Percentiles rank a stretch among this genome's conserved stretches.
Conservation (phyloP, 64 coral and sea anemone genomes). For the Stichodactyla mertensii region DNA sequence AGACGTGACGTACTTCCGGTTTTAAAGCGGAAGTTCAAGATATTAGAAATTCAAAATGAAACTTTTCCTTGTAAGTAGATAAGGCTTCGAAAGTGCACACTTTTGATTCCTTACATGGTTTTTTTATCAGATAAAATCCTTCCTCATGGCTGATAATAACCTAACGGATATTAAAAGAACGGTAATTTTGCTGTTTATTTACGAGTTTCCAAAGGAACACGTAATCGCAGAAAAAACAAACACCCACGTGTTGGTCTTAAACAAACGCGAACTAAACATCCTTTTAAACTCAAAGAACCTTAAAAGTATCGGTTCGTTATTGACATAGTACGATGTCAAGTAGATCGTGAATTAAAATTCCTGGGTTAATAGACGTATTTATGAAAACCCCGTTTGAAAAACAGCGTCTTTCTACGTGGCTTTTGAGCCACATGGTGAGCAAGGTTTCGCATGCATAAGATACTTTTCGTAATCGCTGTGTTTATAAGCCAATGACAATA, state of each 20-base stretch:
- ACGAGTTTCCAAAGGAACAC: conserved; percentile 3
- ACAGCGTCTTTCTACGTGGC: background rate
- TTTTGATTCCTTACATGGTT: background rate
- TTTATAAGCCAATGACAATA: too few relatives aligned
- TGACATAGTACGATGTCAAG: conserved; percentile 13
- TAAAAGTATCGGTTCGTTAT: conserved; percentile 7
- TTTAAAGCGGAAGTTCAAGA: conserved; percentile 15
- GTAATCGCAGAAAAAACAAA: background rate
- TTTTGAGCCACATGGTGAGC: background rate
- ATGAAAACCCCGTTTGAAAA: background rate
- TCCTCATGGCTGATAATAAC: background rate
- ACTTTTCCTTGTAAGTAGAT: background rate
- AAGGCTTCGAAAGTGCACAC: background rate
- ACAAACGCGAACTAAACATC: conserved; percentile 1
- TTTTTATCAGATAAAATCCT: background rate
- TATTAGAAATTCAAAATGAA: background rate
- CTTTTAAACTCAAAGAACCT: conserved; percentile 4
- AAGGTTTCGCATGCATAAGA: background rate
- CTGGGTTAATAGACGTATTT: background rate
- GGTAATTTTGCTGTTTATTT: background rate
- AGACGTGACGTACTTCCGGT: conserved; percentile 56
- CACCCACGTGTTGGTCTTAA: background rate
- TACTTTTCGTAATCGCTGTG: too few relatives aligned
- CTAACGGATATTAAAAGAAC: background rate
- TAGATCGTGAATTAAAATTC: background rate